Percentiles rank a stretch among this genome's conserved stretches.
phyloP scores from a whole-genome alignment of 2,888 invertebrate genomes.

The Catocala fraxini region DNA sequence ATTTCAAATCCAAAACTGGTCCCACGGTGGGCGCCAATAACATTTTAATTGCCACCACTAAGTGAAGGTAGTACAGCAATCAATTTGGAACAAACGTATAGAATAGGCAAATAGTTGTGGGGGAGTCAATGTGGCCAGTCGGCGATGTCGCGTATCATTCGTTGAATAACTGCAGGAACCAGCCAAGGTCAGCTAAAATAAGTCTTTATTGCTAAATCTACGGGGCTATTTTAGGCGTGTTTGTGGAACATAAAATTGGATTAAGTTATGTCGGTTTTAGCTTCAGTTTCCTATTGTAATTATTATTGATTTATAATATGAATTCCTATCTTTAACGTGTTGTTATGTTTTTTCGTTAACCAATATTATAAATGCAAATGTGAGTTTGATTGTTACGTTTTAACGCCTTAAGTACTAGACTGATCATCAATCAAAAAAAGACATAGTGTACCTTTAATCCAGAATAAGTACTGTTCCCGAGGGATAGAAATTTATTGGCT shows the following conservation, averaged over 20 bases:
- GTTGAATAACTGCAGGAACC: slow-evolving; percentile 63
- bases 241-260: slow-evolving; percentile 24
- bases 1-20: slow-evolving; percentile 8
- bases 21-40: slow-evolving; percentile 44
- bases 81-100: slow-evolving; percentile 33
- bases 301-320: no score
- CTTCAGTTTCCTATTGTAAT: neutral
- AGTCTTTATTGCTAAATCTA: slow-evolving; percentile 59
- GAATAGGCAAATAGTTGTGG: slow-evolving; percentile 39
- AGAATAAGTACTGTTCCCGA: no score
- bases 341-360: no score
- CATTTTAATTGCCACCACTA: slow-evolving; percentile 4
- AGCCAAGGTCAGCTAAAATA: slow-evolving; percentile 70
- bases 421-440: no score
- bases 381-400: no score
- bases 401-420: no score
- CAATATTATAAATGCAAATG: no score
- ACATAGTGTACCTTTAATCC: no score
- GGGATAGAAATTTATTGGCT: no score
- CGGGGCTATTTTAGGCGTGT: slow-evolving; percentile 57
- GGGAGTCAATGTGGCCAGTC: slow-evolving; percentile 48
- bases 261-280: slow-evolving; percentile 2
- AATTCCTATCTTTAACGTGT: no score
- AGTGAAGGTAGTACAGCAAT: slow-evolving; percentile 23
- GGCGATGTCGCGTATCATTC: slow-evolving; percentile 71